Evolutionary conservation across 2,797 vertebrate genomes (phyloP), one percentile per base, ranked within the genome.

Genomic region (Botia kubotai): DNA sequence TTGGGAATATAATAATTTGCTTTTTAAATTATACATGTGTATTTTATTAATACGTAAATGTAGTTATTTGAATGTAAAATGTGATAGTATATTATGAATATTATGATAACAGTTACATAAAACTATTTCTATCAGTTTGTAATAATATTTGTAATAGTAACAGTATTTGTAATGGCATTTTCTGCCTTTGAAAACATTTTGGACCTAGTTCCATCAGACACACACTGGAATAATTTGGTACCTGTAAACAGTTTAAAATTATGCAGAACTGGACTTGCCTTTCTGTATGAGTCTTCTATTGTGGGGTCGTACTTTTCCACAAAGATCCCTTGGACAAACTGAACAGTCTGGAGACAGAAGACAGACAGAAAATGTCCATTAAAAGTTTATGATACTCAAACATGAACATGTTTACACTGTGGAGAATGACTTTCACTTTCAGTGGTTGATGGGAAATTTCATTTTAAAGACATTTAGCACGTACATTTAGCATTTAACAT

Each of bases 201-300:
- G 33, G 33, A 3, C 4, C 33, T 33, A 33, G 1, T 33, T 1
- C 33, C 33, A 33, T 33, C 4, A 33, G 33, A 33, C 33, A 33
- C 33, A 33, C 48, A 50, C 14, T 50, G 14, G 14, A 50, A 50
- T 50, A 12, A 12, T 50, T 50, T 50, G 48, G 48, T 4, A 50
- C 11, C 11, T 50, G 11, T 50, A 50, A 50, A 50, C 48, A 50
- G 11, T 50, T 50, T 50, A 17, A 65, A 67, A 17, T 8, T 4
- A 52, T 12, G 14, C 10, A 46, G 36, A 70, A 65, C 2, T 1
- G 6, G 12, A 73, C 85, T 93, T 94, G 95, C 95, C 95, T 96
- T 96, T 94, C 95, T 95, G 93, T 96, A 96, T 3, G 95, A 96
- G 82, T 96, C 95, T 94, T 96, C 95, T 95, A 96, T 96, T 93